Percentiles rank a stretch among this genome's conserved stretches.
phyloP scores from a whole-genome alignment of 2,888 invertebrate genomes.

The Argyresthia goedartella region DNA sequence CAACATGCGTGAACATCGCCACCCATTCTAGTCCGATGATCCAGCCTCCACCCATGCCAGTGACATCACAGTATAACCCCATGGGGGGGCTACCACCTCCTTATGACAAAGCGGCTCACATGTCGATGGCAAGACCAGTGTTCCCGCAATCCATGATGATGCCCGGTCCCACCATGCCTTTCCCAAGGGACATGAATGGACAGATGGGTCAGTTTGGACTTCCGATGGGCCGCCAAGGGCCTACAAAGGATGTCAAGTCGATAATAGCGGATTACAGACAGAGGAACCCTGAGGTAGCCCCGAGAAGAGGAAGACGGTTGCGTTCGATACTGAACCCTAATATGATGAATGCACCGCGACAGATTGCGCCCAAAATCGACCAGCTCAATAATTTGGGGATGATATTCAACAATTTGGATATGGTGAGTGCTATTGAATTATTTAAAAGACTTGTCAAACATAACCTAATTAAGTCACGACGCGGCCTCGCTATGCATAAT shows the following conservation, averaged over 20 bases:
- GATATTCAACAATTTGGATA: conserved; percentile 62
- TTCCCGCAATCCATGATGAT: conserved; percentile 53
- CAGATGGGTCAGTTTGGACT: conserved; percentile 63
- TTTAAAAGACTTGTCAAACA: neutral
- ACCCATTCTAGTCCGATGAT: conserved; percentile 28
- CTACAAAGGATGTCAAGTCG: conserved; percentile 85
- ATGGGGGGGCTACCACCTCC: conserved; percentile 57
- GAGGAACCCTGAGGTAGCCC: conserved; percentile 80
- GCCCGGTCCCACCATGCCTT: conserved; percentile 44
- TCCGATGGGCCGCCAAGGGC: conserved; percentile 77
- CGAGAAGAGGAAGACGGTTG: conserved; percentile 75
- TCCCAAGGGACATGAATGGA: conserved; percentile 68
- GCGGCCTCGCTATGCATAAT: no score
- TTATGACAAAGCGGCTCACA: conserved; percentile 55
- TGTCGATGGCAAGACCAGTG: conserved; percentile 57
- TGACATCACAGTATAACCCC: conserved; percentile 48
- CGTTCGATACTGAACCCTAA: conserved; percentile 64
- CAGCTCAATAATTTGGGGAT: conserved; percentile 44
- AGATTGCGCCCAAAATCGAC: conserved; percentile 53
- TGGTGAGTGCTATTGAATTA: conserved; percentile 36
- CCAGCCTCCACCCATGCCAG: conserved; percentile 44
- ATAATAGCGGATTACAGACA: conserved; percentile 86
- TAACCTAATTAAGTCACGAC: neutral
- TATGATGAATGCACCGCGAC: conserved; percentile 53
- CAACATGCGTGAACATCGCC: neutral